phyloP scores from a whole-genome alignment of 2,888 invertebrate species.

The Hirudinaria manillensis region DNA sequence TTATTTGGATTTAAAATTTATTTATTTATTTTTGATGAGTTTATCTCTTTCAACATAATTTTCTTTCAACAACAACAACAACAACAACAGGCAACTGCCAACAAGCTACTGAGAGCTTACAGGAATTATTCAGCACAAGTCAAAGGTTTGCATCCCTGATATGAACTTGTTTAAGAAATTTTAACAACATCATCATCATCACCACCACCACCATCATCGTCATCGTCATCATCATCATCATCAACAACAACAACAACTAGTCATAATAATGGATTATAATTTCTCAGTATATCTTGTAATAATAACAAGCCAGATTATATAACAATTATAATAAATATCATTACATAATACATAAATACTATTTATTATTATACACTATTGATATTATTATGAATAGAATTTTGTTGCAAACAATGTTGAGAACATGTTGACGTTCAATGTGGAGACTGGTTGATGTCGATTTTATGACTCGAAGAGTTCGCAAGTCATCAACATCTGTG shows the following conservation, averaged over 20 bases:
- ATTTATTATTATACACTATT: not conserved
- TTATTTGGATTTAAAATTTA: not conserved
- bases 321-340: not conserved
- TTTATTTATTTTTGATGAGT: not conserved
- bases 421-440: not conserved
- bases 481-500: not conserved
- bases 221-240: too few species aligned
- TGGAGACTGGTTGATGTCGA: not conserved
- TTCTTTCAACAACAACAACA: too few species aligned
- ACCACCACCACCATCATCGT: too few species aligned
- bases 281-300: not conserved
- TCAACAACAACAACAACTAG: too few species aligned
- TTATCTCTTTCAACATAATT: not conserved
- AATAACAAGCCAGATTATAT: too few species aligned
- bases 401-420: not conserved
- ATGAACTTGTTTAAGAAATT: not conserved
- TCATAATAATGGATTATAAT: not conserved
- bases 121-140: constrained; percentile 16
- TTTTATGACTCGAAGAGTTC: not conserved
- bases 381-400: not conserved
- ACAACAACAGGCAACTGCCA: constrained; percentile 15
- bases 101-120: constrained; percentile 18
- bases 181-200: too few species aligned
- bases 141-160: constrained; percentile 19
- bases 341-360: not conserved